A percentile compares a stretch with the other conserved stretches of the same genome.
phyloP scores from a whole-genome alignment of 1,140 invertebrate species.

The Platyscapa corneri region DNA sequence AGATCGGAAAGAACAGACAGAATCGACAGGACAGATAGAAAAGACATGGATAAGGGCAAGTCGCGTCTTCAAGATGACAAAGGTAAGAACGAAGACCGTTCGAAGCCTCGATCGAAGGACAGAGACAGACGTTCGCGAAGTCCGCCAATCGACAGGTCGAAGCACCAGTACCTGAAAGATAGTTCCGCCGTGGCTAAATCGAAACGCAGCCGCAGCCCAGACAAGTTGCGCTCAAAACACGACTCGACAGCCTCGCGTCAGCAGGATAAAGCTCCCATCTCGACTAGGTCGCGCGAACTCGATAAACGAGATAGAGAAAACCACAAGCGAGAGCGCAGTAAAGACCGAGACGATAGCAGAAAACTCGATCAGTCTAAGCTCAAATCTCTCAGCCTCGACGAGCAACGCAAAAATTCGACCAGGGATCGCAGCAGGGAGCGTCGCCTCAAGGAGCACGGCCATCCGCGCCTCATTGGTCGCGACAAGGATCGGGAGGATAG shows the following conservation, averaged over 20 bases:
- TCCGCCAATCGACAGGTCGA: constrained; percentile 63
- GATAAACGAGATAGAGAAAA: constrained; percentile 69
- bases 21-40: constrained; percentile 55
- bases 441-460: constrained; percentile 67
- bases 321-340: constrained; percentile 69
- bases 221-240: constrained; percentile 69
- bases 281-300: constrained; percentile 60
- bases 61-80: constrained; percentile 63
- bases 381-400: constrained; percentile 59
- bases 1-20: constrained; percentile 19
- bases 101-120: constrained; percentile 66
- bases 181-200: constrained; percentile 54
- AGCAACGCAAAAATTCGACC: constrained; percentile 60
- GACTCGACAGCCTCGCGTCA: constrained; percentile 63
- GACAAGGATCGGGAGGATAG: constrained; percentile 71
- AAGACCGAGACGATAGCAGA: constrained; percentile 61
- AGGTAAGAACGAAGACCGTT: constrained; percentile 61
- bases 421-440: constrained; percentile 60
- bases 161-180: constrained; percentile 65
- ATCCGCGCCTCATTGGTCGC: constrained; percentile 60
- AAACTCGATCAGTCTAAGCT: constrained; percentile 63
- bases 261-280: constrained; percentile 65
- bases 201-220: constrained; percentile 68
- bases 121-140: constrained; percentile 69
- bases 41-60: constrained; percentile 66